Evolutionary conservation across 2,888 invertebrate species (phyloP), one percentile per base, ranked within the genome.

Genomic region (Prenolepis imparis): DNA sequence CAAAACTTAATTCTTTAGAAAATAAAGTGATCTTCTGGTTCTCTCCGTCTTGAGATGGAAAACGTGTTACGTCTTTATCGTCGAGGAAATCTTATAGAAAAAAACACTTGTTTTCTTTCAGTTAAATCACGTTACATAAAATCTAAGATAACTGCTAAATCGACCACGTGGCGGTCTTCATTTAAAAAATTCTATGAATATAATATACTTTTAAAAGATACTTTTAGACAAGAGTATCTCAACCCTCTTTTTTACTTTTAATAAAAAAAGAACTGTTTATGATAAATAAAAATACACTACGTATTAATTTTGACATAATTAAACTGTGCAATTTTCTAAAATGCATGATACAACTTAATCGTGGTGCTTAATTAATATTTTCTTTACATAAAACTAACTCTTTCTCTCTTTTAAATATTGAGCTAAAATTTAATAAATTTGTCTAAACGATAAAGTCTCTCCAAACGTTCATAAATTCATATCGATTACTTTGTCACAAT

Each of bases 61-160:
- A 68, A 70, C 39, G 55, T 78, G 57, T 78, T 36, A 32, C 21
- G 39, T 78, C 32, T 70, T 78, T 70, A 78, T 59, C 32, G 32
- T 4, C 12, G 12, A 28, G 52, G 1, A 6, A 21, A 21, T 1
- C n/a, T 32, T 21, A 52, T 24, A 5, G n/a, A 39, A 52, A 68
- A 64, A 57, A 57, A 70, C 21, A 3, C 41, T 44, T 70, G 41
- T 32, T 15, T 11, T n/a, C n/a, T 32, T 70, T 9, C 9, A 57
- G 72, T 32, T 57, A 41, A 32, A 57, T 8, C 0, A 28, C 57
- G 39, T 9, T 12, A 55, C n/a, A 55, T 55, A 18, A 78, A 57
- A 41, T 21, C 15, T 12, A 36, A 64, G 21, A 57, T 55, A 77
- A 55, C 18, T 55, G 15, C 8, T n/a, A 0, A 68, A 32, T 68